phyloP scores from a whole-genome alignment of 2,888 invertebrate genomes.

The Drosophila anceps region DNA sequence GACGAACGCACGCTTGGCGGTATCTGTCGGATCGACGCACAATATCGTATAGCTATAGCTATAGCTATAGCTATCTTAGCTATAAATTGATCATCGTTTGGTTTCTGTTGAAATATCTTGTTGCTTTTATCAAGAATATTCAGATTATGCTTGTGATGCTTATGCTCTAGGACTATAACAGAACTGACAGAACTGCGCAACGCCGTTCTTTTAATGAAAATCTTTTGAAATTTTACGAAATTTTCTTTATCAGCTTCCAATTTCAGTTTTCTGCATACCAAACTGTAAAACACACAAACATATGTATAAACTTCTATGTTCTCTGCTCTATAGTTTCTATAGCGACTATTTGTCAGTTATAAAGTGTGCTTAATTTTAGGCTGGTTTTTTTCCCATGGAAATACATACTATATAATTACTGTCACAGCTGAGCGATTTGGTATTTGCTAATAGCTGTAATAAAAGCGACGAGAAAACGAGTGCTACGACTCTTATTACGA shows the following conservation, averaged over 20 bases:
- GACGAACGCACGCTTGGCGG: background rate
- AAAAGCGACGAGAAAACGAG: conserved; percentile 8
- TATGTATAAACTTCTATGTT: background rate
- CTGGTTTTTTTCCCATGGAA: background rate
- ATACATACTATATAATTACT: conserved; percentile 7
- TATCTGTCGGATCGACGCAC: background rate
- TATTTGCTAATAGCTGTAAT: conserved; percentile 24
- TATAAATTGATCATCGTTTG: background rate
- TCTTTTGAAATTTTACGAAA: background rate
- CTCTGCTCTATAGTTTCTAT: background rate
- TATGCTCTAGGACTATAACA: background rate
- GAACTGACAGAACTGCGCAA: no score
- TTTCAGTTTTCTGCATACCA: background rate
- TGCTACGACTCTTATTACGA: background rate
- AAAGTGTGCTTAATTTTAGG: background rate
- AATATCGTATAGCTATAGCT: background rate
- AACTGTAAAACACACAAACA: no score
- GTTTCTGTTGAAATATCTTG: background rate
- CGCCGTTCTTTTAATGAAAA: background rate
- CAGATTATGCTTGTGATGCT: no score
- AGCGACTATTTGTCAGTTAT: background rate
- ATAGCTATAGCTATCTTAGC: background rate
- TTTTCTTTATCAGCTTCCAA: background rate
- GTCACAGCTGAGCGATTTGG: conserved; percentile 8
- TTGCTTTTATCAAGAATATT: background rate